These are phyloP conservation scores for Onychomys arenicola DNA, from an alignment of 2,797 vertebrate genomes.

Conservation along the genomic window DNA sequence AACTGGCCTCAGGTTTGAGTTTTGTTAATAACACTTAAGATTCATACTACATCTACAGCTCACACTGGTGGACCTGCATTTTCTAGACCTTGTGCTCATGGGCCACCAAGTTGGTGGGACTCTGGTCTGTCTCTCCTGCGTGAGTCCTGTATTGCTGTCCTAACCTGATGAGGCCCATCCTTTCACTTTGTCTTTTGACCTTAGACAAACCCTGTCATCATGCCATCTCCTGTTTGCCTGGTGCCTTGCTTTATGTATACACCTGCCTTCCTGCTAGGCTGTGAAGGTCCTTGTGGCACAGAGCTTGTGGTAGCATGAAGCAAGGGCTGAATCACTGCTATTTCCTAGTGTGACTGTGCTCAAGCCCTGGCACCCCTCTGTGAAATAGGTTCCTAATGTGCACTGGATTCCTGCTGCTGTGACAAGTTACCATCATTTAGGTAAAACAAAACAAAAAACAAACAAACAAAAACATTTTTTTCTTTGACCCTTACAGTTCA, in stretches of 20 bases:
- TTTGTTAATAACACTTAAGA: too few species aligned
- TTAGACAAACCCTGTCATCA: not conserved
- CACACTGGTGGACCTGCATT: not conserved
- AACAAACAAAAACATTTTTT: too few species aligned
- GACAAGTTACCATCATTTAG: not conserved
- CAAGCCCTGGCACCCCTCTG: not conserved
- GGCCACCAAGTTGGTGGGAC: too few species aligned
- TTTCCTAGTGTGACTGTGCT: not conserved
- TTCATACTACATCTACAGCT: not conserved
- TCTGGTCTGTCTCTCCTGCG: not conserved
- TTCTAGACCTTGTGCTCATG: rapidly evolving
- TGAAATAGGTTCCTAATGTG: not conserved
- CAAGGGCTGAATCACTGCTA: rapidly evolving
- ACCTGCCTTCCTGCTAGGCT: not conserved
- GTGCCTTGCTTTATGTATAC: rapidly evolving
- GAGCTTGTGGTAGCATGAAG: not conserved
- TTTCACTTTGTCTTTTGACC: not conserved
- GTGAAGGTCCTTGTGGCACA: not conserved
- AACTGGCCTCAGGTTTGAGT: too few species aligned
- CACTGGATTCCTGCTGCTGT: not conserved
- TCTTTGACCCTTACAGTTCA: not conserved
- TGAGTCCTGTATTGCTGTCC: not conserved
- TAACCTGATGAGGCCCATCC: not conserved
- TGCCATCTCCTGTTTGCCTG: not conserved
- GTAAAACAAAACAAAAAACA: too few species aligned